These are phyloP conservation scores for Pseudomyrmex dendroicus DNA, from an alignment of 1,140 invertebrate species.

Conservation along the genomic window DNA sequence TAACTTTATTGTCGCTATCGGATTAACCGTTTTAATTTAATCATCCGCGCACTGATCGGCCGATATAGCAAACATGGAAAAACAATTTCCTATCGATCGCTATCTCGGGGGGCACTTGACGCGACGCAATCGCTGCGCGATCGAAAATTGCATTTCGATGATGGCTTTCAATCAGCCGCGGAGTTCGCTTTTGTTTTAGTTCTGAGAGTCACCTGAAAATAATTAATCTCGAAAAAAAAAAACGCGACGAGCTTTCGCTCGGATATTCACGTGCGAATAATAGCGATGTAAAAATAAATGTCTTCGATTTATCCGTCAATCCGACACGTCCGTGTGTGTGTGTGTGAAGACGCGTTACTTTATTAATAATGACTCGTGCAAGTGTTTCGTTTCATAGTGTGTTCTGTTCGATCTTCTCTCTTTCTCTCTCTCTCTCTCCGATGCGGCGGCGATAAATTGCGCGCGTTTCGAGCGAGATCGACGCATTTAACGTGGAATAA, in stretches of 20 bases:
- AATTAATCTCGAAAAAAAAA: constrained; percentile 22
- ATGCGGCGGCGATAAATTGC: constrained; percentile 8
- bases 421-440: neutral
- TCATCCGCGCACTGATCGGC: constrained; percentile 73
- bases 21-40: constrained; percentile 80
- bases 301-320: neutral
- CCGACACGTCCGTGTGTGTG: neutral
- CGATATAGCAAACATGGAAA: constrained; percentile 78
- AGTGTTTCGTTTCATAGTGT: too few species aligned
- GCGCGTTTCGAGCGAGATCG: constrained; percentile 36
- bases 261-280: neutral
- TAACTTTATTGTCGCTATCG: constrained; percentile 77
- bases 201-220: constrained; percentile 23
- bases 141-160: constrained; percentile 65
- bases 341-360: constrained; percentile 12
- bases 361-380: neutral
- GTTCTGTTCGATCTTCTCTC: neutral
- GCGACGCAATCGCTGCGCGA: constrained; percentile 61
- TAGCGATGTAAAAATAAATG: constrained; percentile 10
- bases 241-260: neutral
- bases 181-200: neutral
- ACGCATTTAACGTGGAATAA: constrained; percentile 51
- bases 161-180: constrained; percentile 36
- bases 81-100: constrained; percentile 77
- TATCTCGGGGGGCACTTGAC: constrained; percentile 74